These are phyloP conservation scores for Lycocerus yunnanus DNA, from an alignment of 2,888 invertebrate genomes.

Conservation along the genomic window DNA sequence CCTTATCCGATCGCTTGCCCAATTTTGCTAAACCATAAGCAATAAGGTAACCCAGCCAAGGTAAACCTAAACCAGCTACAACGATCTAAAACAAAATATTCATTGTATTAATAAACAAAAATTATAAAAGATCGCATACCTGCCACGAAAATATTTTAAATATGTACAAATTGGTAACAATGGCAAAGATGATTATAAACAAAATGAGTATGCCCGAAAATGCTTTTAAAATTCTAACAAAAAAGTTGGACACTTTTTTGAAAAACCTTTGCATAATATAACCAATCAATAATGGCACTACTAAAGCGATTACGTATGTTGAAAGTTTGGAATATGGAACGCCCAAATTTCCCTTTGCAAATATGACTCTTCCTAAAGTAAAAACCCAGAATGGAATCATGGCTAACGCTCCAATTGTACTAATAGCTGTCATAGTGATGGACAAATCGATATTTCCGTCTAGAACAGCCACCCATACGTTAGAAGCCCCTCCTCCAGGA, in stretches of 20 bases:
- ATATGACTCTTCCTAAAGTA: slow-evolving; percentile 73
- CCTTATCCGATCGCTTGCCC: slow-evolving; percentile 65
- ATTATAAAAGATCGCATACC: slow-evolving; percentile 60
- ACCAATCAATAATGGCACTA: slow-evolving; percentile 78
- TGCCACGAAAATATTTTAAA: slow-evolving; percentile 87
- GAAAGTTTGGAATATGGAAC: slow-evolving; percentile 82
- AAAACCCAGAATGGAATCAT: slow-evolving; percentile 93
- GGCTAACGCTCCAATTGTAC: slow-evolving; percentile 85
- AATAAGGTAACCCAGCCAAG: slow-evolving; percentile 78
- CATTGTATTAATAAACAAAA: background rate
- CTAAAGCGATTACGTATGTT: slow-evolving; percentile 72
- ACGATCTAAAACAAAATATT: slow-evolving; percentile 66
- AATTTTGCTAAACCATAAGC: slow-evolving; percentile 69
- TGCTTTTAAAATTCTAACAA: slow-evolving; percentile 83
- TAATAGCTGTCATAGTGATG: slow-evolving; percentile 87
- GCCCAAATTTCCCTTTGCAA: slow-evolving; percentile 69
- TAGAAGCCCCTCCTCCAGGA: slow-evolving; percentile 95
- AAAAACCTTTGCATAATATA: slow-evolving; percentile 68
- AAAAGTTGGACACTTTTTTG: slow-evolving; percentile 69
- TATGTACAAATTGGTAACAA: slow-evolving; percentile 86
- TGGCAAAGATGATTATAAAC: slow-evolving; percentile 85
- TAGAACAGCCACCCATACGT: slow-evolving; percentile 92
- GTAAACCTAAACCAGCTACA: slow-evolving; percentile 77
- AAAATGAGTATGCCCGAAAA: slow-evolving; percentile 79
- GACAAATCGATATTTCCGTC: slow-evolving; percentile 93